Evolutionary conservation across 2,888 invertebrate genomes (phyloP).

Genomic region (Prionchulus punctatus): DNA sequence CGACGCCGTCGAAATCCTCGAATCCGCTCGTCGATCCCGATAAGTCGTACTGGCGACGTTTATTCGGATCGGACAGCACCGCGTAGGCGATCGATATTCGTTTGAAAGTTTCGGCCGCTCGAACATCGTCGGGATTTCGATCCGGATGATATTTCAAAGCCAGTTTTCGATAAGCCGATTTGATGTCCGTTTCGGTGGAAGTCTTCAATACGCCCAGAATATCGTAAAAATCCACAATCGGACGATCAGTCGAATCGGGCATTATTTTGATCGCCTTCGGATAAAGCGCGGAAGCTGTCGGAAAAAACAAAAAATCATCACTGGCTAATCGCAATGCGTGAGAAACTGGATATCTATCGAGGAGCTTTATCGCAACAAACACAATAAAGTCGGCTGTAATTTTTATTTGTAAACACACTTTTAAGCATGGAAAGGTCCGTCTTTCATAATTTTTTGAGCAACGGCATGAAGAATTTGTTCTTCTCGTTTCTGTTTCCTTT

Average conservation of each 20-base stretch:
- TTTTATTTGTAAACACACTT: no score
- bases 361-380: no score
- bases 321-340: no score
- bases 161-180: slow-evolving; percentile 27
- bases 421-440: background rate
- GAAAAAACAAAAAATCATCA: no score
- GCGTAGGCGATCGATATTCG: slow-evolving; percentile 31
- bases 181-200: slow-evolving; percentile 28
- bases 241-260: no score
- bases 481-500: background rate
- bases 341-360: no score
- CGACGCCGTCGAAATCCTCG: slow-evolving; percentile 25
- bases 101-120: slow-evolving; percentile 19
- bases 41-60: slow-evolving; percentile 30
- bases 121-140: slow-evolving; percentile 3
- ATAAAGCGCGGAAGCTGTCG: no score
- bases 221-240: slow-evolving; percentile 29
- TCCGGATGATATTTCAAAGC: slow-evolving; percentile 17
- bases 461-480: background rate
- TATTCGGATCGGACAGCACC: slow-evolving; percentile 30
- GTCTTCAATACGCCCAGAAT: slow-evolving; percentile 26
- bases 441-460: background rate
- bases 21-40: slow-evolving; percentile 25
- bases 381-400: no score
- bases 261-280: no score